These are phyloP conservation scores for Dolichoris vasculosae DNA, from an alignment of 1,140 invertebrate genomes.

Conservation along the genomic window DNA sequence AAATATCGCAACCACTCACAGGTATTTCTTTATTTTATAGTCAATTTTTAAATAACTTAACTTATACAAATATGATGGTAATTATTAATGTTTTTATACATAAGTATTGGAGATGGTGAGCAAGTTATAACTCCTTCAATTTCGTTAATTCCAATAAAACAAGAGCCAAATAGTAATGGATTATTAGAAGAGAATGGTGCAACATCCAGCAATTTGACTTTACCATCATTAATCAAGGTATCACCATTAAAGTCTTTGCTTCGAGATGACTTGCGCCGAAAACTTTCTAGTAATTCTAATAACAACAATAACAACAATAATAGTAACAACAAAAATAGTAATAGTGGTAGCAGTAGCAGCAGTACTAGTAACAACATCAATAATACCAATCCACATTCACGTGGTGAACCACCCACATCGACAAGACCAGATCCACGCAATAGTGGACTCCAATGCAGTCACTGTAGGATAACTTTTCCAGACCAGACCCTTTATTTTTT, in stretches of 20 bases:
- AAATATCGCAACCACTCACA: slow-evolving; percentile 66
- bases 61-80: not conserved
- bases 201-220: slow-evolving; percentile 79
- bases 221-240: slow-evolving; percentile 80
- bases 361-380: slow-evolving; percentile 60
- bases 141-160: slow-evolving; percentile 89
- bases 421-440: slow-evolving; percentile 72
- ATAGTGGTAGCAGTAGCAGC: not conserved
- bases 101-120: slow-evolving; percentile 50
- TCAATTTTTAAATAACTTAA: not conserved
- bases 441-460: slow-evolving; percentile 83
- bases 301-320: slow-evolving; percentile 58
- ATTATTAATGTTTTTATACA: slow-evolving; percentile 8
- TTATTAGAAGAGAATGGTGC: slow-evolving; percentile 73
- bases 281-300: slow-evolving; percentile 78
- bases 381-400: slow-evolving; percentile 65
- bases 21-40: slow-evolving; percentile 57
- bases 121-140: slow-evolving; percentile 83
- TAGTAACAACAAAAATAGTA: slow-evolving; percentile 12
- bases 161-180: slow-evolving; percentile 78
- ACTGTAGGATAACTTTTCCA: slow-evolving; percentile 95
- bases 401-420: slow-evolving; percentile 71
- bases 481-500: slow-evolving; percentile 97
- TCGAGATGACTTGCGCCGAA: slow-evolving; percentile 85
- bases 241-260: slow-evolving; percentile 88